Evolutionary conservation across 2,888 invertebrate species (phyloP).

Genomic region (Ophraella communa): DNA sequence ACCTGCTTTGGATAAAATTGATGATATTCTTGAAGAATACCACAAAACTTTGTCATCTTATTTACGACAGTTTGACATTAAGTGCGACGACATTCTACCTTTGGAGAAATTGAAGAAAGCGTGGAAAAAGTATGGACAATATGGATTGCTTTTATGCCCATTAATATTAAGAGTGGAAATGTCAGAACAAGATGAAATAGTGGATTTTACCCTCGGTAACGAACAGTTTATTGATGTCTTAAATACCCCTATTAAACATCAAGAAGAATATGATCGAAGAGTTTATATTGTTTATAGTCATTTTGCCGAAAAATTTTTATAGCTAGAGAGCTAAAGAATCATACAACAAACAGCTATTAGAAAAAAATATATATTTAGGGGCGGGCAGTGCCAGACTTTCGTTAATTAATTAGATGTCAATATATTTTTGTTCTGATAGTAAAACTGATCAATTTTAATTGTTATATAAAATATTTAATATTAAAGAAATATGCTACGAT

Average conservation of each 20-base stretch:
- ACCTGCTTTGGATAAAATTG: slow-evolving; percentile 39
- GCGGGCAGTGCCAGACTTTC: too few relatives aligned
- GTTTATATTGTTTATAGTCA: slow-evolving; percentile 12
- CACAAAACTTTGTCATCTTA: slow-evolving; percentile 39
- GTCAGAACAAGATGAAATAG: slow-evolving; percentile 38
- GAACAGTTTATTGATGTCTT: too few relatives aligned
- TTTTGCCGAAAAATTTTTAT: slow-evolving; percentile 24
- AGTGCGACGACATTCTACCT: slow-evolving; percentile 38
- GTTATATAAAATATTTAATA: too few relatives aligned
- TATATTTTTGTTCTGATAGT: too few relatives aligned
- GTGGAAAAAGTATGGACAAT: slow-evolving; percentile 43
- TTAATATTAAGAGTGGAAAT: slow-evolving; percentile 42
- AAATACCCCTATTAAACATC: slow-evolving; percentile 38
- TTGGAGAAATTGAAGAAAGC: slow-evolving; percentile 39
- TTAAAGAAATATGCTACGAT: not conserved
- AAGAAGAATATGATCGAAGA: slow-evolving; percentile 24
- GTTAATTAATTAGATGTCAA: too few relatives aligned
- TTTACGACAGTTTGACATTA: slow-evolving; percentile 39
- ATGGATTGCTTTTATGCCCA: slow-evolving; percentile 40
- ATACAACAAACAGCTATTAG: not conserved
- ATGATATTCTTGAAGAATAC: slow-evolving; percentile 45
- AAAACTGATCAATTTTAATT: too few relatives aligned
- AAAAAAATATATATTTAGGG: too few relatives aligned
- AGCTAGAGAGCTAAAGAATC: not conserved
- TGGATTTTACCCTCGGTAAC: slow-evolving; percentile 39